Conservation (phyloP, 2,797 vertebrate species). For the Neopelma chrysocephalum region DNA sequence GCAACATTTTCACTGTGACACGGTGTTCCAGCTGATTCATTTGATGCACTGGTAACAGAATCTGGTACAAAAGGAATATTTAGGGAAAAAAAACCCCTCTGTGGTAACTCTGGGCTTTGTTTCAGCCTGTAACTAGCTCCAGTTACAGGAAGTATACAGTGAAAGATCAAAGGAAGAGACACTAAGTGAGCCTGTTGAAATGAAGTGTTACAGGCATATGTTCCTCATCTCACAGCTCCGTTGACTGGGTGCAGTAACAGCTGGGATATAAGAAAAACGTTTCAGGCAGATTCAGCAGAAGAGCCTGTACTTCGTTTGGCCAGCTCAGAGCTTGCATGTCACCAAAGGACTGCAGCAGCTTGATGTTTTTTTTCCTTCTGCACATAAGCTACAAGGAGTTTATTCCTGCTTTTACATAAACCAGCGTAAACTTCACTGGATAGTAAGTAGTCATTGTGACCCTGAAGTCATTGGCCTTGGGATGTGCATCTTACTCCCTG, state of each 20-base stretch:
- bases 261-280: slow-evolving; percentile 52
- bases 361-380: not conserved
- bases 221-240: slow-evolving; percentile 63
- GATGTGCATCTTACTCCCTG: fast-evolving
- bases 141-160: slow-evolving; percentile 63
- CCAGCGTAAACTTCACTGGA: not conserved
- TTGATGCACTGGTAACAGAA: slow-evolving; percentile 5
- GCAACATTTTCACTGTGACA: not conserved
- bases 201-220: slow-evolving; percentile 70
- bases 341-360: slow-evolving; percentile 8
- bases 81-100: not conserved
- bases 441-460: not conserved
- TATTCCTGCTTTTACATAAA: not conserved
- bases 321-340: slow-evolving; percentile 13
- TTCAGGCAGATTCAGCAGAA: slow-evolving; percentile 37
- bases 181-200: slow-evolving; percentile 64
- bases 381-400: not conserved
- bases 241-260: slow-evolving; percentile 51
- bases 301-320: slow-evolving; percentile 45
- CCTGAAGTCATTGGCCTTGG: not conserved
- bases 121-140: slow-evolving; percentile 63
- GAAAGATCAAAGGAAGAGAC: slow-evolving; percentile 68
- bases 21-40: slow-evolving; percentile 2
- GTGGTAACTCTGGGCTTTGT: slow-evolving; percentile 57
- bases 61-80: slow-evolving; percentile 41